phyloP scores from a whole-genome alignment of 1,140 invertebrate species.

The Zaprionus camerounensis region DNA sequence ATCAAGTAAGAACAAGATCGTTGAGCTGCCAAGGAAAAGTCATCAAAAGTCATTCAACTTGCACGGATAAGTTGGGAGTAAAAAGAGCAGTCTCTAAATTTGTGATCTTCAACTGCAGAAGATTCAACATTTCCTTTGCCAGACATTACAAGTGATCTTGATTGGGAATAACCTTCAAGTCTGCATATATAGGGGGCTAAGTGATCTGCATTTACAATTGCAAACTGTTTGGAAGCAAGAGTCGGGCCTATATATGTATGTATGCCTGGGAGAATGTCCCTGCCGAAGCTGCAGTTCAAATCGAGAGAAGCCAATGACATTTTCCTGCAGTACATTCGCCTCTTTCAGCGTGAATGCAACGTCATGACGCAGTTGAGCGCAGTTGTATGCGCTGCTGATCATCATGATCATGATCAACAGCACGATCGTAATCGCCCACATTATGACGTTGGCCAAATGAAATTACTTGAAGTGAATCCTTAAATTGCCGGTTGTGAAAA shows the following conservation, averaged over 20 bases:
- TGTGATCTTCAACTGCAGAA: no score
- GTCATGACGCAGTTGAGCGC: conserved; percentile 41
- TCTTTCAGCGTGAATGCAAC: conserved; percentile 34
- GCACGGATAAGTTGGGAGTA: conserved; percentile 8
- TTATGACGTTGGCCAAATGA: conserved; percentile 45
- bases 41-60: conserved; percentile 77
- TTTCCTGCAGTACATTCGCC: conserved; percentile 71
- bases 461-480: conserved; percentile 1
- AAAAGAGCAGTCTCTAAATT: no score
- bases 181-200: background rate
- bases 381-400: conserved; percentile 1
- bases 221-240: background rate
- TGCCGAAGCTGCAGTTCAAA: conserved; percentile 16
- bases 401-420: background rate
- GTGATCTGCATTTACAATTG: background rate
- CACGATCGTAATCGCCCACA: background rate
- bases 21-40: conserved; percentile 64
- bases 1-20: conserved; percentile 20
- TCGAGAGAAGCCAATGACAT: conserved; percentile 70
- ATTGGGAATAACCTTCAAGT: background rate
- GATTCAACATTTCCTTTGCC: no score
- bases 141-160: background rate
- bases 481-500: conserved; percentile 35
- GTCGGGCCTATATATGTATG: background rate
- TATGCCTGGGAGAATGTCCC: background rate